Percentiles rank a stretch among this genome's conserved stretches.
Evolutionary conservation across 2,797 vertebrate species (phyloP).

Genomic region (Paedocypris micromegethes): DNA sequence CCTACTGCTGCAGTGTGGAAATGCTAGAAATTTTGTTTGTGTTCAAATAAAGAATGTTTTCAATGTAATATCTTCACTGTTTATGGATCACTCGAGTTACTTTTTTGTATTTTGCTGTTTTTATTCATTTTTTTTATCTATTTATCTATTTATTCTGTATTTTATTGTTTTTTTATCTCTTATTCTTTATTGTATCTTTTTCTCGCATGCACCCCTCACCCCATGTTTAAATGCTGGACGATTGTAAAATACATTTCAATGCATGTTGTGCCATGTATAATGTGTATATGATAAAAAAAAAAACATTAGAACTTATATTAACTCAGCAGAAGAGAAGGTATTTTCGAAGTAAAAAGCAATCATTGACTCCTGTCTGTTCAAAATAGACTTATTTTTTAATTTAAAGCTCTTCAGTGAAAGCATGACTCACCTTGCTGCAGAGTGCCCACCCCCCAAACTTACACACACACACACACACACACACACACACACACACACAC

Average conservation of each 20-base stretch:
- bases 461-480: neutral
- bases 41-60: too few species aligned
- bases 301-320: neutral
- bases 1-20: too few species aligned
- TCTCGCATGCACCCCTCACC: too few species aligned
- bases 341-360: neutral
- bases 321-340: neutral
- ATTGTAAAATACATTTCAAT: too few species aligned
- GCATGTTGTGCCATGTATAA: too few species aligned
- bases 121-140: neutral
- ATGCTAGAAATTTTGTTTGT: too few species aligned
- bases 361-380: constrained; percentile 3
- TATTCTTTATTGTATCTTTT: too few species aligned
- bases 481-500: neutral
- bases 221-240: too few species aligned
- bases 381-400: neutral
- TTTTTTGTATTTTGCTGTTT: neutral
- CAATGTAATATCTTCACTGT: too few species aligned
- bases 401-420: constrained; percentile 12
- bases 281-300: too few species aligned
- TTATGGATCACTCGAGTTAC: neutral
- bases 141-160: neutral
- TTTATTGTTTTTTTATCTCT: too few species aligned
- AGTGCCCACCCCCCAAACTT: neutral
- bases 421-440: constrained; percentile 25